phyloP scores from a whole-genome alignment of 2,888 invertebrate species.

The Mesorhabditis spiculigera region DNA sequence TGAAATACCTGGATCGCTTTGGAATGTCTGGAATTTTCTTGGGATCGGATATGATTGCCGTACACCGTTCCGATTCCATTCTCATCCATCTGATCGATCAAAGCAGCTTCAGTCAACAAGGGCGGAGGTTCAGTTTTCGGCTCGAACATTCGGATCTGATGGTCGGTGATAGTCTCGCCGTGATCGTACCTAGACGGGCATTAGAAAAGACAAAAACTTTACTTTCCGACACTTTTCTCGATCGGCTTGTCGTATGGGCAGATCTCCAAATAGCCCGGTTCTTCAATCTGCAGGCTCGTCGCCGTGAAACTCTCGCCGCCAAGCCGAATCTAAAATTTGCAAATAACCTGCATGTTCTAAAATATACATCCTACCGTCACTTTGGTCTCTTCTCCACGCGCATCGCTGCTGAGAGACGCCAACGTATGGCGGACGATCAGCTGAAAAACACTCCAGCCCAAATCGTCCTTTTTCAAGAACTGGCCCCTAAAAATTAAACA shows the following conservation, averaged over 20 bases:
- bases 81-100: conserved; percentile 97
- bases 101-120: conserved; percentile 89
- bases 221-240: conserved; percentile 40
- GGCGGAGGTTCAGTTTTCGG: conserved; percentile 69
- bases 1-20: conserved; percentile 64
- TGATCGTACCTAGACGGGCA: conserved; percentile 23
- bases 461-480: conserved; percentile 75
- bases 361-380: conserved; percentile 69
- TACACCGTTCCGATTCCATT: conserved; percentile 87
- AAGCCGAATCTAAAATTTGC: conserved; percentile 67
- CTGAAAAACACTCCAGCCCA: conserved; percentile 84
- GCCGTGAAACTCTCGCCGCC: conserved; percentile 81
- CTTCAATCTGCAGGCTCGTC: conserved; percentile 82
- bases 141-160: conserved; percentile 53
- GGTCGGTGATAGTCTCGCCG: conserved; percentile 61
- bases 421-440: conserved; percentile 93
- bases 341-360: background rate
- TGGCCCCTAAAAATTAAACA: conserved; percentile 19
- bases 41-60: conserved; percentile 99
- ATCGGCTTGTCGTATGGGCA: conserved; percentile 62
- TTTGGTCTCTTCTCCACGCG: conserved; percentile 85
- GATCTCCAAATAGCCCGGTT: conserved; percentile 62
- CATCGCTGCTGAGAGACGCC: conserved; percentile 91
- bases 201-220: background rate
- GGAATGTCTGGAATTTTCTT: conserved; percentile 96